These are phyloP conservation scores for Anguilla pacifica DNA, from an alignment of 2,797 vertebrate genomes.

Conservation along the genomic window DNA sequence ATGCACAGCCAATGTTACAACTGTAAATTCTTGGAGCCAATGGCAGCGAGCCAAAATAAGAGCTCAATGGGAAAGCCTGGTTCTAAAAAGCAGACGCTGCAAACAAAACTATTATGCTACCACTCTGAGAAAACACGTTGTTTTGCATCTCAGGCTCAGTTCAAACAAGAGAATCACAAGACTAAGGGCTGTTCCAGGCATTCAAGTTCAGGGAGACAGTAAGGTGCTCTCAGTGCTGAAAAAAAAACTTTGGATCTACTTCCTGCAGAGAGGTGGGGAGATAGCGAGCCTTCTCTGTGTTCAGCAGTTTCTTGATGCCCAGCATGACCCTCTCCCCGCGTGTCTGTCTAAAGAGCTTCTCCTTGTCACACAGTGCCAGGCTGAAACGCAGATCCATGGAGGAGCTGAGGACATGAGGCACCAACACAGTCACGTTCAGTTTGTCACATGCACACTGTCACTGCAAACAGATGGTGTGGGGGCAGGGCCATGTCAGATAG, in stretches of 20 bases:
- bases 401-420: constrained; percentile 68
- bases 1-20: background rate
- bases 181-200: background rate
- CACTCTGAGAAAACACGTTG: background rate
- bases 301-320: constrained; percentile 86
- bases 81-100: background rate
- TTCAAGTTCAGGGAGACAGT: background rate
- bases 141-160: background rate
- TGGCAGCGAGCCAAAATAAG: background rate
- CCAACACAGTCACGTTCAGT: background rate
- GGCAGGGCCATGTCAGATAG: background rate
- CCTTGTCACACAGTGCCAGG: constrained; percentile 88
- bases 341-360: constrained; percentile 85
- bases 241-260: constrained; percentile 49
- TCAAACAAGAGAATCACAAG: background rate
- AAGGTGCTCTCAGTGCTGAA: background rate
- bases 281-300: constrained; percentile 77
- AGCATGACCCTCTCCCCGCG: constrained; percentile 82
- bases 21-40: background rate
- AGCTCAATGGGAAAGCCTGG: background rate
- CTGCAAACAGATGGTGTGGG: background rate
- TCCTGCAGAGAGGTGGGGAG: constrained; percentile 78
- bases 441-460: background rate
- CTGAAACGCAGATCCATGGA: constrained; percentile 91
- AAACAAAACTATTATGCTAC: background rate